These are phyloP conservation scores for Albula goreensis DNA, from an alignment of 2,113 vertebrate species.

Conservation along the genomic window DNA sequence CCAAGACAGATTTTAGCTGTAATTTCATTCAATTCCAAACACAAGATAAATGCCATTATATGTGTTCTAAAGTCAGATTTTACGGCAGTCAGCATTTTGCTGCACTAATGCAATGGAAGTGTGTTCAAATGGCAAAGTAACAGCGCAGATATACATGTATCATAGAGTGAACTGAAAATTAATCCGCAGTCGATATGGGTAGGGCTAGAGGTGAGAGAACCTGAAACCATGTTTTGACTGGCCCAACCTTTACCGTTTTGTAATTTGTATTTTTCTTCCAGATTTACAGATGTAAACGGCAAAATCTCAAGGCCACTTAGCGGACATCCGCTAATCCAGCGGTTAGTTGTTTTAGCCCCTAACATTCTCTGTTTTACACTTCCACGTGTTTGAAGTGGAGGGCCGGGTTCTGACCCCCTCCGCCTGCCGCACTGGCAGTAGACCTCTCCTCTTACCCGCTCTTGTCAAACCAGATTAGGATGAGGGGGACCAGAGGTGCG, in stretches of 20 bases:
- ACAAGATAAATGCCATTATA: neutral
- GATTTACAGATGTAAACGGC: constrained; percentile 48
- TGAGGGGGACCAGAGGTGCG: constrained; percentile 82
- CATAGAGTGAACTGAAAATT: neutral
- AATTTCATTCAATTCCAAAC: neutral
- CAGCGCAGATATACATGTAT: neutral
- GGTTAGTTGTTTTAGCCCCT: constrained; percentile 78
- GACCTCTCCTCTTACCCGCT: constrained; percentile 83
- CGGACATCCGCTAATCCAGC: constrained; percentile 86
- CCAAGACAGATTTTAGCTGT: neutral
- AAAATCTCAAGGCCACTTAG: constrained; percentile 75
- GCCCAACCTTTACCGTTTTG: constrained; percentile 11
- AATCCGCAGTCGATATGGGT: neutral
- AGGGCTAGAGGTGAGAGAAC: neutral
- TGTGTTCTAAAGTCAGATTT: neutral
- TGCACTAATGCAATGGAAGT: neutral
- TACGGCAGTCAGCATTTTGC: neutral
- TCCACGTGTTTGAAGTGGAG: constrained; percentile 81
- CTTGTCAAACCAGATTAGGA: constrained; percentile 84
- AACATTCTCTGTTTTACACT: constrained; percentile 89
- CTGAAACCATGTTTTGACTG: neutral
- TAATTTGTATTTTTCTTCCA: constrained; percentile 33
- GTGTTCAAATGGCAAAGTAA: neutral
- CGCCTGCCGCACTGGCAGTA: constrained; percentile 78
- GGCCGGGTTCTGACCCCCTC: constrained; percentile 75